A percentile compares a stretch with the other conserved stretches of the same genome.
Conservation (phyloP, 2,888 invertebrate species). For the Drosophila austrosaltans region DNA sequence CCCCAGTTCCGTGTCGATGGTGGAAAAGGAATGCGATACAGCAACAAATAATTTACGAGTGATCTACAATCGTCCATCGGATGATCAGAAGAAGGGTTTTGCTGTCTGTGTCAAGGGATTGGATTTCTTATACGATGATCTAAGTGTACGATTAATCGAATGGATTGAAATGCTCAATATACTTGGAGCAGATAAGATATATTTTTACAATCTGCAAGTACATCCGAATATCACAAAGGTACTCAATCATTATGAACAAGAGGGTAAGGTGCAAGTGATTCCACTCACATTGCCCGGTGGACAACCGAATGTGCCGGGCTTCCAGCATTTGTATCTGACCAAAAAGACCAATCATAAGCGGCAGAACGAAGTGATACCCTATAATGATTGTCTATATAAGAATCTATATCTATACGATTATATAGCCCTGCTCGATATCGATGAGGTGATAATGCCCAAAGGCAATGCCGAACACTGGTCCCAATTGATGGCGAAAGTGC, state of each 20-base stretch:
- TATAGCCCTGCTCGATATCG: constrained; percentile 95
- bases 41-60: constrained; percentile 93
- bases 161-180: constrained; percentile 95
- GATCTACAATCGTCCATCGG: constrained; percentile 89
- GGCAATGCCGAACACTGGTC: constrained; percentile 88
- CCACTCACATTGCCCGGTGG: constrained; percentile 94
- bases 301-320: constrained; percentile 94
- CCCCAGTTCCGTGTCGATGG: constrained; percentile 93
- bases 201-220: constrained; percentile 95
- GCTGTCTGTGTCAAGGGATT: constrained; percentile 97
- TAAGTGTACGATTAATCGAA: constrained; percentile 94
- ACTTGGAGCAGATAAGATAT: constrained; percentile 95
- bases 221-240: constrained; percentile 96
- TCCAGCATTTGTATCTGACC: constrained; percentile 94
- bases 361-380: constrained; percentile 97
- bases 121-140: constrained; percentile 95
- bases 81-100: constrained; percentile 88
- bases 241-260: constrained; percentile 86
- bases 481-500: constrained; percentile 89
- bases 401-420: constrained; percentile 95
- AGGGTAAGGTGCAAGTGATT: constrained; percentile 89
- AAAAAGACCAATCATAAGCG: constrained; percentile 96
- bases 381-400: constrained; percentile 97
- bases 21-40: constrained; percentile 92
- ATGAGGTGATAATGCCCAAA: constrained; percentile 97